Base-by-base conservation (phyloP, 2,888 invertebrate species). In the Tupiocoris notatus region DNA sequence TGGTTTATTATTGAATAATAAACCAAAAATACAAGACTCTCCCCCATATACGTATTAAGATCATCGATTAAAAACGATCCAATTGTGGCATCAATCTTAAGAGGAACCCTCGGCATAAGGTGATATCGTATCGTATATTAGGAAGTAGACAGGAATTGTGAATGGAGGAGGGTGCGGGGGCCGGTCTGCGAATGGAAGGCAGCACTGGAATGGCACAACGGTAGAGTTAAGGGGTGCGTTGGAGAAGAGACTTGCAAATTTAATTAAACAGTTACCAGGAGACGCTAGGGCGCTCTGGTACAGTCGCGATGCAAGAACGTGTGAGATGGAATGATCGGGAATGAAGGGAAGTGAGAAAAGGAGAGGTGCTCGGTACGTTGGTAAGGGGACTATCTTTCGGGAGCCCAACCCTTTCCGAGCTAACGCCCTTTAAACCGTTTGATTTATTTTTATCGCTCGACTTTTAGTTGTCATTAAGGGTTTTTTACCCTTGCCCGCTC, bases 401-500 rank as follows among this genome's bases (percentile, higher is more conserved):
- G 61, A 59, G 21, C 59, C 77, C 77, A 77, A 77, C 77, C 77
- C 77, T 75, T 75, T 77, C 77, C 77, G 24, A 66, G 74, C 74
- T 75, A 74, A 73, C 77, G 67, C 77, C 70, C 77, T 77, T 75
- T 77, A 77, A 77, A 78, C 79, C 79, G 77, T 79, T 80, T 80
- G 80, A 80, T 80, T 80, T 80, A 80, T 80, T 80, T 80, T 80
- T 80, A 80, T 80, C 79, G 77, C 80, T 78, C 77, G 79, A 80
- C 79, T 79, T 80, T 80, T 79, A 79, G 79, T 80, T 80, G 80
- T 80, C 80, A 79, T 80, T 80, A 80, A 80, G 77, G 79, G 79
- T 79, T 79, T 79, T 80, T 80, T 78, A 77, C 68, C 76, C 24
- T 79, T 77, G 77, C 68, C 76, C 20, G 66, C 63, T 61, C 78